Evolutionary conservation across 2,888 invertebrate genomes (phyloP), one percentile per base, ranked within the genome.

Genomic region (Drosophila anomalata): DNA sequence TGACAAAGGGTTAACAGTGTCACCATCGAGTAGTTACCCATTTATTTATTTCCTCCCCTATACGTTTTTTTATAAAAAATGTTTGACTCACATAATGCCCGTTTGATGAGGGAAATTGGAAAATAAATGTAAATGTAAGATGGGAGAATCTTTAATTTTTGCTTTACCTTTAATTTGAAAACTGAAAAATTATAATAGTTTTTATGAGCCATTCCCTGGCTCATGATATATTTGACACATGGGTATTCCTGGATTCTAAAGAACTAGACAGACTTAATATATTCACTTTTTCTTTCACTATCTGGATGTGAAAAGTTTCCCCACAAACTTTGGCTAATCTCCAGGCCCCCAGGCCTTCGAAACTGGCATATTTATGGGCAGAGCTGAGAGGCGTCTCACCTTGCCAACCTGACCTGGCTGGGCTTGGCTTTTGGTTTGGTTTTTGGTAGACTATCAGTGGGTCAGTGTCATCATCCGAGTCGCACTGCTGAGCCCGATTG

Each of bases 1-100:
- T 87, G 87, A 87, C 87, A 88, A 87, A 87, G 88, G 87, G 86
- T 88, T 87, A 87, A 82, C 66, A 73, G 75, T 88, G 85, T 85
- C 88, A 78, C 51, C 70, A 70, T 73, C 68, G 77, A 76, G 73
- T 71, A 71, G 77, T 73, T 77, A 70, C 60, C 68, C 66, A 58
- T 56, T 58, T 68, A 60, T 66, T 47, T 63, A 31, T 17, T 36
- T 70, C 57, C 11, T 24, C 69, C 66, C 68, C 33, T 17, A 5
- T 14, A 26, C 2, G 7, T 41, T 42, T 14, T 31, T 11, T 17
- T 31, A 41, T 33, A 42, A 26, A 42, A 22, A 44, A 44, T 22
- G 20, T 44, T 42, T 3, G 41, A 20, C 17, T 42, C 17, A 36
- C 7, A 36, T n/a, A 36, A 36, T 14, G 36, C 1, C 36, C 36